Evolutionary conservation across 2,113 vertebrate genomes (phyloP), one percentile per base, ranked within the genome.

Genomic region (rabbit (Oryctolagus cuniculus)): DNA sequence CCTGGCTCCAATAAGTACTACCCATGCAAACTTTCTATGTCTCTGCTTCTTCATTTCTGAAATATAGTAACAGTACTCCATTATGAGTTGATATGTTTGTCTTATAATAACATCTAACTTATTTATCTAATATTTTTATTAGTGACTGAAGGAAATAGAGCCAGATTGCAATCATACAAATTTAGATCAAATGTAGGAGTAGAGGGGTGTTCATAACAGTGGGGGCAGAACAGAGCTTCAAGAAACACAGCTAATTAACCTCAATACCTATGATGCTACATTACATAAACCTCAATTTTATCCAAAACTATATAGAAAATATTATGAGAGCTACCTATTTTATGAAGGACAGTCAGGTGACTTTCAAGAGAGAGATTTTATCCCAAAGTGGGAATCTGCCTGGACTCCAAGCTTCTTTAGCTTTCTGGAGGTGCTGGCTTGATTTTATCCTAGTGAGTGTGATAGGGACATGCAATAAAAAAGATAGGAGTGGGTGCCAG

Each of bases 51-150:
- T 22, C 36, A 78, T 78, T 27, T 89, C 17, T 67, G 36, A 85
- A 49, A 61, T 70, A 84, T 22, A 27, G 31, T 82, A 63, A 49
- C 8, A 75, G n/a, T 6, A 7, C 53, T 5, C 27, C 0, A 25
- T 17, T 44, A 66, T 53, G 31, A 63, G 38, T 75, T 75, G 49
- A 63, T 67, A 90, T 53, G 22, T 44, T 51, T 61, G 16, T 24
- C 72, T 17, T 64, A 63, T 90, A 70, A 34, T 51, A 61, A 21
- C 5, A 27, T 78, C 49, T 36, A 27, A 44, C 64, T 84, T 89
- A 55, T 87, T 91, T 84, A 77, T 12, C 34, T 66, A 66, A 11
- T 49, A 83, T 73, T 86, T 84, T 66, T 67, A 73, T 91, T 84
- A 84, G 53, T 91, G 83, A 58, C 21, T 44, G 72, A 77, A 86